Evolutionary conservation across 2,797 vertebrate genomes (phyloP).

Genomic region (Podarcis lilfordi): DNA sequence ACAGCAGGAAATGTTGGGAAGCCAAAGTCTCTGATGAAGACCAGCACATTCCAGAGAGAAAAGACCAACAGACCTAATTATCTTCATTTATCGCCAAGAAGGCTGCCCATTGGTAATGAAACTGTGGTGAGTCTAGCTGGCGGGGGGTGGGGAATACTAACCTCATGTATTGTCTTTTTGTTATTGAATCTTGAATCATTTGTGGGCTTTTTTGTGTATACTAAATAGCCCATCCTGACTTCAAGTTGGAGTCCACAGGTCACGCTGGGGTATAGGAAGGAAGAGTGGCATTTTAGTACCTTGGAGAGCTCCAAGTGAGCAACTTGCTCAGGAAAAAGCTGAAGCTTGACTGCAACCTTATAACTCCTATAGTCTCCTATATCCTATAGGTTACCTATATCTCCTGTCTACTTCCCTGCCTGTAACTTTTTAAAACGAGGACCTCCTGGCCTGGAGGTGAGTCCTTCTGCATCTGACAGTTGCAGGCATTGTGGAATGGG

Average conservation of each 20-base stretch:
- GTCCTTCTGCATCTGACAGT: too few species aligned
- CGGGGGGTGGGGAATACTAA: constrained; percentile 1
- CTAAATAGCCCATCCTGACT: background rate
- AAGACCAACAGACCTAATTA: constrained; percentile 36
- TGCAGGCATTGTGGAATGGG: background rate
- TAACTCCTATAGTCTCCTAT: background rate
- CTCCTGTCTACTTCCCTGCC: background rate
- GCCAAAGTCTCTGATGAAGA: constrained; percentile 28
- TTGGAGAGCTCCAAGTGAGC: background rate
- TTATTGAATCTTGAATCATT: background rate
- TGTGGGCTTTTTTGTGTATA: background rate
- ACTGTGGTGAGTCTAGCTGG: constrained; percentile 54
- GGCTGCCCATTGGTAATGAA: constrained; percentile 57
- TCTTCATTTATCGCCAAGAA: constrained; percentile 33
- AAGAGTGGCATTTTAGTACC: background rate
- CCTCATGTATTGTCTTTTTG: background rate
- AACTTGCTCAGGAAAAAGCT: background rate
- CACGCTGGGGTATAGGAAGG: background rate
- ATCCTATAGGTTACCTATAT: background rate
- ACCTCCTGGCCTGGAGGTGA: background rate
- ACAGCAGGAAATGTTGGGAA: constrained; percentile 30
- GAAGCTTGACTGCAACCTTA: background rate
- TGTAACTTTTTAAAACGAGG: background rate
- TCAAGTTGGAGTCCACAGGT: background rate
- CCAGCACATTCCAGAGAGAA: constrained; percentile 29